phyloP scores from a whole-genome alignment of 2,888 invertebrate species.

The Alcis repandata region DNA sequence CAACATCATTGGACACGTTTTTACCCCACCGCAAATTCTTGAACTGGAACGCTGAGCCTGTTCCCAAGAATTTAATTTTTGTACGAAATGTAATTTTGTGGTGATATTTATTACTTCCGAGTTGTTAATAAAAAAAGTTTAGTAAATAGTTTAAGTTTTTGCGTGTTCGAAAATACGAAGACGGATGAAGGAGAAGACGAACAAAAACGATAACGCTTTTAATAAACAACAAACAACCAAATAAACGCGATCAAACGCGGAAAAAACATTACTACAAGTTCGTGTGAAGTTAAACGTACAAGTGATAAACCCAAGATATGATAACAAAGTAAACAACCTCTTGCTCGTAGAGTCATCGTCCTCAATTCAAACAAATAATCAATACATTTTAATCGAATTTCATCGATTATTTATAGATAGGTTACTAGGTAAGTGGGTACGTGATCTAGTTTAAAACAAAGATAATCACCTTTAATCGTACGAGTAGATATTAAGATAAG shows the following conservation, averaged over 20 bases:
- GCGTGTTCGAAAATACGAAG: no score
- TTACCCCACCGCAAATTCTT: slow-evolving; percentile 27
- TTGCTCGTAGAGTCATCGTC: slow-evolving; percentile 35
- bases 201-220: no score
- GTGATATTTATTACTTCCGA: not conserved
- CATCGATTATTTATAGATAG: slow-evolving; percentile 29
- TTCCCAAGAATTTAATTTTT: slow-evolving; percentile 22
- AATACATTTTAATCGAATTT: slow-evolving; percentile 27
- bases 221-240: no score
- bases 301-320: slow-evolving; percentile 12
- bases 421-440: slow-evolving; percentile 33
- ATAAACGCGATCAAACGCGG: no score
- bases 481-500: slow-evolving; percentile 11
- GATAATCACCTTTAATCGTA: slow-evolving; percentile 11
- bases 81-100: not conserved
- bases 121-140: no score
- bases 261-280: not conserved
- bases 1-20: slow-evolving; percentile 29
- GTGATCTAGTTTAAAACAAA: slow-evolving; percentile 18
- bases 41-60: slow-evolving; percentile 29
- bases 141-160: no score
- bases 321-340: slow-evolving; percentile 26
- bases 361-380: slow-evolving; percentile 37
- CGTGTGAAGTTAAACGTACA: slow-evolving; percentile 1
- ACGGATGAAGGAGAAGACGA: no score